phyloP scores from a whole-genome alignment of 2,797 vertebrate genomes.

The Ispidina picta region DNA sequence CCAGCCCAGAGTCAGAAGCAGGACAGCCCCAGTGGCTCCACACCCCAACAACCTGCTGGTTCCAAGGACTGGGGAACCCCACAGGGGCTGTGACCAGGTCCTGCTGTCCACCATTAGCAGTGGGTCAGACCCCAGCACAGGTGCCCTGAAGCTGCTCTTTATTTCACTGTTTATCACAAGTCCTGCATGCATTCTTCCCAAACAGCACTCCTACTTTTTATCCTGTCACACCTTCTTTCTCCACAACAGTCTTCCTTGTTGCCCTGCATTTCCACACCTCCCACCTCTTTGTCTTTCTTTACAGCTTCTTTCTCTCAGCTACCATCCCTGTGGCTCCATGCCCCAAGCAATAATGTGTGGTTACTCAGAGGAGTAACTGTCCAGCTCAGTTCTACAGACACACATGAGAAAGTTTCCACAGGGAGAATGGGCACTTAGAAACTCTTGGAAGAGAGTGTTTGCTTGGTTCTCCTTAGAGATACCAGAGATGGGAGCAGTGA shows the following conservation, averaged over 20 bases:
- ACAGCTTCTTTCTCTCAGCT: not conserved
- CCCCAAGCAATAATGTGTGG: fast-evolving
- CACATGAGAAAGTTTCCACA: not conserved
- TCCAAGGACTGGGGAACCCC: not conserved
- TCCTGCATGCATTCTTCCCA: not conserved
- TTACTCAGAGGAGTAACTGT: not conserved
- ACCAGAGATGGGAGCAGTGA: not conserved
- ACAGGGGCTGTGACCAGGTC: not conserved
- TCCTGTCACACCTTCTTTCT: not conserved
- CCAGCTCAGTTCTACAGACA: not conserved
- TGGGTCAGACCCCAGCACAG: not conserved
- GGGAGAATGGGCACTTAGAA: not conserved
- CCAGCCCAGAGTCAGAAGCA: fast-evolving
- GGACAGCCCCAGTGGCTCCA: fast-evolving
- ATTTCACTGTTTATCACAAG: not conserved
- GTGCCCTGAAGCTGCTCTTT: not conserved
- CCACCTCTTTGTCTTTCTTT: not conserved
- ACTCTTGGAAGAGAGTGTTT: not conserved
- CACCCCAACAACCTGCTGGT: not conserved
- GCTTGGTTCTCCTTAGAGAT: not conserved
- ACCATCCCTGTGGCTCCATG: not conserved
- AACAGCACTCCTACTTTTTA: not conserved
- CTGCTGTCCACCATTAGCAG: not conserved
- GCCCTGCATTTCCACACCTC: not conserved
- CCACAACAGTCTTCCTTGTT: not conserved